These are phyloP conservation scores for Karalla daura DNA, from an alignment of 2,797 vertebrate species.

Conservation along the genomic window DNA sequence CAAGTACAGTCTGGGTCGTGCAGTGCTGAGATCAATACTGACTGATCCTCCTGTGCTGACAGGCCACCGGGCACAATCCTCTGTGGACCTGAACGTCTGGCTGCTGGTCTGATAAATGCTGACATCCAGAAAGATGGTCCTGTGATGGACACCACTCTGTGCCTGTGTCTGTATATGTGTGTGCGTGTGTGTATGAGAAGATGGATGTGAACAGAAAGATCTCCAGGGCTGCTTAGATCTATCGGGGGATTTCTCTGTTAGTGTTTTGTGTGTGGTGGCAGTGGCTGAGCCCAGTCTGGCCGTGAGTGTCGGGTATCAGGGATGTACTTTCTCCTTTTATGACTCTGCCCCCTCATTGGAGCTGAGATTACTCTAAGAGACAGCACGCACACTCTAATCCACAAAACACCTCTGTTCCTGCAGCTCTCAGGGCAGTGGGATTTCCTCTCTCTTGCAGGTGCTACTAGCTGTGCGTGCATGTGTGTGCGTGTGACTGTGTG, in stretches of 20 bases:
- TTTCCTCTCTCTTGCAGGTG: constrained; percentile 55
- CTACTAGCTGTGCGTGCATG: constrained; percentile 20
- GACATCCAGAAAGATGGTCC: constrained; percentile 74
- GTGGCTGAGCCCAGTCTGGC: constrained; percentile 54
- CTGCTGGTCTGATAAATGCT: constrained; percentile 77
- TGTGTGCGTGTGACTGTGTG: constrained; percentile 5
- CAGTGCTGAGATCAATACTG: constrained; percentile 65
- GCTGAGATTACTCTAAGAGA: constrained; percentile 52
- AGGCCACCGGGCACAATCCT: constrained; percentile 64
- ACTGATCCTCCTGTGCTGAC: constrained; percentile 74
- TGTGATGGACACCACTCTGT: constrained; percentile 53
- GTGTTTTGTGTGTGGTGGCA: constrained; percentile 36
- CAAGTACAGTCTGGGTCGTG: constrained; percentile 47
- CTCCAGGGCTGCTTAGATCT: constrained; percentile 46
- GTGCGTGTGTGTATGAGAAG: constrained; percentile 26
- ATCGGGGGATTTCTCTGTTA: constrained; percentile 53
- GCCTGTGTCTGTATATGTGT: constrained; percentile 24
- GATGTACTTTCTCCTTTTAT: constrained; percentile 45
- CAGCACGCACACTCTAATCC: constrained; percentile 59
- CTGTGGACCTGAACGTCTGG: constrained; percentile 65
- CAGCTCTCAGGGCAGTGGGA: constrained; percentile 24
- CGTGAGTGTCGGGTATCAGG: constrained; percentile 48
- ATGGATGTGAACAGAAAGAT: constrained; percentile 51
- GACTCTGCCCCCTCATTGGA: constrained; percentile 44
- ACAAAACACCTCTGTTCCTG: constrained; percentile 53